Evolutionary conservation across 2,113 vertebrate genomes (phyloP).

Genomic region (Daubentonia madagascariensis): DNA sequence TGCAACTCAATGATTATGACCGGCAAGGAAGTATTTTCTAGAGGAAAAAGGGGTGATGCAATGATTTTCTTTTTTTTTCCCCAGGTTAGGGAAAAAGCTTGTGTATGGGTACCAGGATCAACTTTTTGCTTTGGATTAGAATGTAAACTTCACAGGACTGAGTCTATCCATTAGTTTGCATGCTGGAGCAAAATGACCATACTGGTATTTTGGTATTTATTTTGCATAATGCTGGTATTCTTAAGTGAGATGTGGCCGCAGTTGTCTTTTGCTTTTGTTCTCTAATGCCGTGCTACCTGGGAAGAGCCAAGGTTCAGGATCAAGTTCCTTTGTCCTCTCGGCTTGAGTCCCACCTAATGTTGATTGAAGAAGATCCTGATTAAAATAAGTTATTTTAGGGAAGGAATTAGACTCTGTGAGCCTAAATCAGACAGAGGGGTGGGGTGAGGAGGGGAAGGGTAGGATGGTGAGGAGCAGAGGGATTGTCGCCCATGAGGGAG

Average conservation of each 20-base stretch:
- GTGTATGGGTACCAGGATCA: background rate
- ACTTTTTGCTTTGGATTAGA: background rate
- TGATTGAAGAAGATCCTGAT: background rate
- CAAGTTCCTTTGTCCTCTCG: background rate
- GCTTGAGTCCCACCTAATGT: background rate
- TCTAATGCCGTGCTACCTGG: background rate
- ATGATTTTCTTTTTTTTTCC: background rate
- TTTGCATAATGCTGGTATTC: background rate
- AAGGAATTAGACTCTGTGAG: background rate
- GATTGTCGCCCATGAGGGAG: background rate
- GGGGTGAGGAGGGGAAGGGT: background rate
- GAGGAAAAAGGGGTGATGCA: background rate
- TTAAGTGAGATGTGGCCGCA: background rate
- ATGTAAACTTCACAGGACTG: background rate
- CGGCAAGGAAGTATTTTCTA: background rate
- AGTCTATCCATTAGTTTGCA: background rate
- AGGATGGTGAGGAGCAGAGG: background rate
- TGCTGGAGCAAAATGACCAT: background rate
- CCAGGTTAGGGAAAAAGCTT: background rate
- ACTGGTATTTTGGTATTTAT: background rate
- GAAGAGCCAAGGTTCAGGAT: background rate
- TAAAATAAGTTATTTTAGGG: background rate
- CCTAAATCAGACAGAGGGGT: background rate
- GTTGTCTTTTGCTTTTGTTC: background rate
- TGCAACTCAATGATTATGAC: background rate